phyloP scores from a whole-genome alignment of 1,140 invertebrate genomes.

The Telenomus remus region DNA sequence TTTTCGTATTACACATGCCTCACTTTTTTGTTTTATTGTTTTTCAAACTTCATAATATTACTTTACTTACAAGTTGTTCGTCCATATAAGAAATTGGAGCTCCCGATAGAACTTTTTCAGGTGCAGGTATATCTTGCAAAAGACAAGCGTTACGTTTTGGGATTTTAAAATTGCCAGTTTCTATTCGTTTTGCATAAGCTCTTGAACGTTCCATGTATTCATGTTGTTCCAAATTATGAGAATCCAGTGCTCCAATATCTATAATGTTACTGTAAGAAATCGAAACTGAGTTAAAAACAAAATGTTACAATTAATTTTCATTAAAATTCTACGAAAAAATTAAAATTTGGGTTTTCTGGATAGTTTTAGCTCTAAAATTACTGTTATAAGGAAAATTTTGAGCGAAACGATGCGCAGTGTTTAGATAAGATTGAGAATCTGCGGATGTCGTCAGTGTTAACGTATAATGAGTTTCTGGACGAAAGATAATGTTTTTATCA shows the following conservation, averaged over 20 bases:
- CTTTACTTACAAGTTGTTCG: constrained; percentile 76
- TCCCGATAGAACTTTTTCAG: constrained; percentile 77
- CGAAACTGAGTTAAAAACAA: no score
- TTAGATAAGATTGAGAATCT: no score
- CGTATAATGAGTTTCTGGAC: no score
- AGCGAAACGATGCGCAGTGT: no score
- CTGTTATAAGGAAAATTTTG: no score
- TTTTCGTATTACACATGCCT: no score
- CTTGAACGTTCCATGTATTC: constrained; percentile 86
- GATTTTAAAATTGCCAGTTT: constrained; percentile 72
- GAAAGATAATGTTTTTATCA: no score
- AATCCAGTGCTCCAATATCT: constrained; percentile 87
- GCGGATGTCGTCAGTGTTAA: no score
- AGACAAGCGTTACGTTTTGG: constrained; percentile 72
- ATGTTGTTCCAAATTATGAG: constrained; percentile 86
- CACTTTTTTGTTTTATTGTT: no score
- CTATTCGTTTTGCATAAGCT: constrained; percentile 80
- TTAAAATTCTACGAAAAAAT: constrained; percentile 4
- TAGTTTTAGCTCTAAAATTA: no score
- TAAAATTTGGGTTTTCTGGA: neutral
- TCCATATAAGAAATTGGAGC: constrained; percentile 76
- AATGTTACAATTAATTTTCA: constrained; percentile 1
- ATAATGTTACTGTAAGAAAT: constrained; percentile 83
- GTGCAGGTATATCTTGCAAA: constrained; percentile 78
- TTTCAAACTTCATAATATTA: neutral